These are phyloP conservation scores for Hippopotamus amphibius DNA, from an alignment of 2,113 vertebrate genomes.

Conservation along the genomic window DNA sequence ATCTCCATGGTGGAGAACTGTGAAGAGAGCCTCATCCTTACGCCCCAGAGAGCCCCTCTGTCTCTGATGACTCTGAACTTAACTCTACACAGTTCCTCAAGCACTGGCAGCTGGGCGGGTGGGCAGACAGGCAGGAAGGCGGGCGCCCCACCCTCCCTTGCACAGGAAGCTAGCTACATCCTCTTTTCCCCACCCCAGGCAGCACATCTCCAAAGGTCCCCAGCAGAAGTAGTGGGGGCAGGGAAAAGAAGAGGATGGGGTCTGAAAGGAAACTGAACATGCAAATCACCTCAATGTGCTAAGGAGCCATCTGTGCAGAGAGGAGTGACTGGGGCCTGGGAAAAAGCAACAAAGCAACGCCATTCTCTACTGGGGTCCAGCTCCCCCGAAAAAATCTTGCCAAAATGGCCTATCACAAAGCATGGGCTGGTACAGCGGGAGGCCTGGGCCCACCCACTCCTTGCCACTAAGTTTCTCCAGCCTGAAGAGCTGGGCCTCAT, in stretches of 20 bases:
- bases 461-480: background rate
- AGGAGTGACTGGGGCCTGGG: background rate
- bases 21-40: background rate
- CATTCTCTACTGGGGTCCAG: conserved; percentile 11
- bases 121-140: conserved; percentile 75
- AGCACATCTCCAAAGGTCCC: conserved; percentile 74
- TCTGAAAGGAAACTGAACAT: conserved; percentile 71
- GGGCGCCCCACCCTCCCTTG: conserved; percentile 75
- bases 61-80: conserved; percentile 49
- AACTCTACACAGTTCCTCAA: conserved; percentile 66
- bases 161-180: conserved; percentile 81
- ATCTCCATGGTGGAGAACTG: background rate
- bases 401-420: conserved; percentile 34
- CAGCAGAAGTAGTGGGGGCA: conserved; percentile 64
- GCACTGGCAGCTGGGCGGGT: conserved; percentile 47
- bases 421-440: background rate
- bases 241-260: conserved; percentile 52
- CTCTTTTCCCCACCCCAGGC: conserved; percentile 80
- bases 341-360: background rate
- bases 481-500: background rate
- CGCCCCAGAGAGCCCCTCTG: background rate
- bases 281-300: conserved; percentile 70
- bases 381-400: background rate
- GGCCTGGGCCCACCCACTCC: background rate
- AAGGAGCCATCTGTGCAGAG: background rate